Evolutionary conservation across 2,888 invertebrate species (phyloP), one percentile per base, ranked within the genome.

Genomic region (Xanthia togata): DNA sequence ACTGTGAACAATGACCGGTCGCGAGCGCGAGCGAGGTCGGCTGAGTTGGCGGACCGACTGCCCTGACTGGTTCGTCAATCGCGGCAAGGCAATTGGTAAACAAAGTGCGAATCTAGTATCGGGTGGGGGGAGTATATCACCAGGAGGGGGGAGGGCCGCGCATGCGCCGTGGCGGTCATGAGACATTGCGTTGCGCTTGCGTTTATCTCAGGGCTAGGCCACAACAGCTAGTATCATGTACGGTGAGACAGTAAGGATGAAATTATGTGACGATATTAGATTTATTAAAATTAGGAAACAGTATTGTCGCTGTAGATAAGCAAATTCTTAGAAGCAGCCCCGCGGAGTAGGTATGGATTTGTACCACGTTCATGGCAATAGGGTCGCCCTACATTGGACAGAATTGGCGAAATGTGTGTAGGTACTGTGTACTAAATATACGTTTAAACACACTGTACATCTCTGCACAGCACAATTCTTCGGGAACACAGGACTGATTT

Each of bases 121-220:
- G 91, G 90, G 86, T 90, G 84, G 92, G 90, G 91, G 94, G 95
- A 95, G 93, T 91, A 91, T 91, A 89, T 87, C 81, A 91, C 93
- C 92, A 92, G 93, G 92, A 98, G 98, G 98, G 96, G 99, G 98
- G 96, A 98, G 97, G 98, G 98, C 90, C 98, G 98, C 95, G 93
- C 94, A 93, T 98, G 97, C 92, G 98, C 98, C 83, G 98, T 98
- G 89, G 98, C 97, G 90, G 98, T 97, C 96, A 89, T 96, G 90
- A 92, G 89, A 91, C 88, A 87, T 90, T 85, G 98, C 98, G 95
- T 98, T 90, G 98, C 98, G 87, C 98, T 98, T 88, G 98, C 98
- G 89, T 98, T 98, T 87, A 98, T 90, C 88, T 90, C 86, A 86
- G 81, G 82, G 85, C 78, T 84, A 53, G 77, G 69, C 72, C 69